Conservation (phyloP, 2,113 vertebrate species). For the Mus spicilegus region DNA sequence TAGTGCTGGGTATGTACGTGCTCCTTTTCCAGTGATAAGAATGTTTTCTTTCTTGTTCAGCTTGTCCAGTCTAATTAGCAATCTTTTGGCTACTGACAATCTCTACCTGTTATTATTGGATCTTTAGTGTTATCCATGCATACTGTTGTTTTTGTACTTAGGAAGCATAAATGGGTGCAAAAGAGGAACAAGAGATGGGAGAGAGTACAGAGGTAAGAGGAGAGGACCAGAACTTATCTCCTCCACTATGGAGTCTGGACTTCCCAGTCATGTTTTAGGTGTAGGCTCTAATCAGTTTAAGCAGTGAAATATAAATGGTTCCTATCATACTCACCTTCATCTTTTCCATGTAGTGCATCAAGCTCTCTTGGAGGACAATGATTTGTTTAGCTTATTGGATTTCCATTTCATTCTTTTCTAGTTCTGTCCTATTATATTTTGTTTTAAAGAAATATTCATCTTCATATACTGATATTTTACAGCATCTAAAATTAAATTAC, state of each 20-base stretch:
- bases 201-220: not conserved
- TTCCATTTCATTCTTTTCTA: not conserved
- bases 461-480: slow-evolving; percentile 9
- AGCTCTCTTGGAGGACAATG: not conserved
- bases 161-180: too few relatives aligned
- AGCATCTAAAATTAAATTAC: slow-evolving; percentile 62
- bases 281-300: not conserved
- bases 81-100: not conserved
- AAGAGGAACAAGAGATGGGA: not conserved
- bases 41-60: not conserved
- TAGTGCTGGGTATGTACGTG: not conserved
- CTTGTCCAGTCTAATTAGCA: too few relatives aligned
- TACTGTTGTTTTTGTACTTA: not conserved
- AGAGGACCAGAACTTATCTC: not conserved
- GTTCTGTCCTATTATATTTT: not conserved
- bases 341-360: not conserved
- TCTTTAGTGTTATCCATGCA: not conserved
- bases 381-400: not conserved
- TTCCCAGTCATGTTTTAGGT: not conserved
- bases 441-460: slow-evolving; percentile 26
- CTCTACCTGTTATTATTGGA: not conserved
- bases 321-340: not conserved
- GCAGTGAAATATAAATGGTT: not conserved
- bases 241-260: fast-evolving
- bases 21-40: not conserved